Evolutionary conservation across 2,888 invertebrate genomes (phyloP), one percentile per base, ranked within the genome.

Genomic region (Cephus pygmeus): DNA sequence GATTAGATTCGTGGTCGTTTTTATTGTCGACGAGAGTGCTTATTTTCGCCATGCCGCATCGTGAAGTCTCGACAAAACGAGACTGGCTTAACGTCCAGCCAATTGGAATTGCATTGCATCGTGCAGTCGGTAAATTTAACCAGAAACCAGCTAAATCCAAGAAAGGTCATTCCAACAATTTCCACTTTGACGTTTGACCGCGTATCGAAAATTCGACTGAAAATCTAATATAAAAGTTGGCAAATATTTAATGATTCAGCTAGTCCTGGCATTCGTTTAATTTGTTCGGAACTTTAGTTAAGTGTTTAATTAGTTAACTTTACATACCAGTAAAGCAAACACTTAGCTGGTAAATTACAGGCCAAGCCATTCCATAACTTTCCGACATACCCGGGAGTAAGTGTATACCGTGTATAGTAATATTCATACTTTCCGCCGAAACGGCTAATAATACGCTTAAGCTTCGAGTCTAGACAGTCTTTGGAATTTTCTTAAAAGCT

Each of bases 301-400:
- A 88, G 85, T 88, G 87, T 88, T 88, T 88, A 89, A 89, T 88
- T 88, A 88, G 87, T 85, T 87, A 88, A 88, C 87, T 88, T 88
- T 85, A 85, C 85, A 85, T 85, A 84, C 84, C 83, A 85, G 84
- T 88, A 86, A 86, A 83, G 85, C 88, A 87, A 88, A 88, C 88
- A 88, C 88, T 89, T 88, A 86, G 85, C 86, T 85, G 88, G 87
- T 88, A 89, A 89, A 88, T 89, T 88, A 88, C 87, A 87, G 85
- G 85, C 80, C 84, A 82, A 85, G 86, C 85, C 81, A 87, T 87
- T 88, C 84, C 88, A 88, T 88, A 89, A 88, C 88, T 89, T 88
- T 83, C 83, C 79, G 76, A 81, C 86, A 82, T 79, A 73, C 81
- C 76, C 73, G 79, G 73, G 78, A 81, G 84, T 81, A 80, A 83